Percentiles rank a stretch among this genome's conserved stretches.
These are phyloP conservation scores for Reticulitermes lucifugus DNA, from an alignment of 2,888 invertebrate genomes.

Conservation along the genomic window DNA sequence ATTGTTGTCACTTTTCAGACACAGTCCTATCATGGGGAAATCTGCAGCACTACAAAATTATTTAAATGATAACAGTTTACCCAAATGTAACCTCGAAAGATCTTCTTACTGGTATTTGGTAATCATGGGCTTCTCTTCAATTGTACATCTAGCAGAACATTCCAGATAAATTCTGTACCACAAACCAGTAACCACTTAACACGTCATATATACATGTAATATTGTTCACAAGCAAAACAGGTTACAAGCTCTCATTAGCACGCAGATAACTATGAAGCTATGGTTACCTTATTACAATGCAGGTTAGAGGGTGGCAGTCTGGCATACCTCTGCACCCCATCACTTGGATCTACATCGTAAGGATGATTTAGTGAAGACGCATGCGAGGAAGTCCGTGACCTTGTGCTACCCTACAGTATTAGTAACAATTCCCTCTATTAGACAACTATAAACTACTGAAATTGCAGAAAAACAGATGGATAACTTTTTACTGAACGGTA, in stretches of 20 bases:
- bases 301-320: constrained; percentile 51
- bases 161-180: background rate
- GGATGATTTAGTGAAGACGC: constrained; percentile 54
- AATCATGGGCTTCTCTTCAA: no score
- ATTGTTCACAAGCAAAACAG: background rate
- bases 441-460: constrained; percentile 19
- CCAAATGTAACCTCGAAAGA: no score
- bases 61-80: no score
- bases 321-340: constrained; percentile 53
- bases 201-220: background rate
- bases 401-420: constrained; percentile 54
- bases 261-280: constrained; percentile 38
- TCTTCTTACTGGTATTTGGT: no score
- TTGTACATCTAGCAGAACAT: background rate
- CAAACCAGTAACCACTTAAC: background rate
- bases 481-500: background rate
- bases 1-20: no score
- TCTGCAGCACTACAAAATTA: no score
- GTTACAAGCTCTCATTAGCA: background rate
- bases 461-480: background rate
- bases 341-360: constrained; percentile 54
- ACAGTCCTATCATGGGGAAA: no score
- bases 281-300: constrained; percentile 53
- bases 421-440: constrained; percentile 44
- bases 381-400: constrained; percentile 54